These are phyloP conservation scores for Pentalonia nigronervosa DNA, from an alignment of 1,140 invertebrate genomes.

Conservation along the genomic window DNA sequence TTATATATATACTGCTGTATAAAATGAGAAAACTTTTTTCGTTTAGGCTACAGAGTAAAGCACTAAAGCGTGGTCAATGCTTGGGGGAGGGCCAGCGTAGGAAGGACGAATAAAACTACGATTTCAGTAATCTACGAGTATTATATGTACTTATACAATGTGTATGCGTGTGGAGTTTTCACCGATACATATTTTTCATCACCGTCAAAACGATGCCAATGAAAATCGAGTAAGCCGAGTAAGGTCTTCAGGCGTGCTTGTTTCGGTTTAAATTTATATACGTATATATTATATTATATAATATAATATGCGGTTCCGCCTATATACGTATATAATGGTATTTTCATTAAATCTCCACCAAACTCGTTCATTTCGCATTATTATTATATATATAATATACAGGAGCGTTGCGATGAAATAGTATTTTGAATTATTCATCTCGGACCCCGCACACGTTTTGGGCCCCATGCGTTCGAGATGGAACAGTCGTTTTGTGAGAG, in stretches of 20 bases:
- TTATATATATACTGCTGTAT: background rate
- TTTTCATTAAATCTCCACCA: constrained; percentile 49
- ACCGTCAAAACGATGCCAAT: background rate
- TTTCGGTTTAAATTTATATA: background rate
- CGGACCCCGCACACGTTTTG: constrained; percentile 6
- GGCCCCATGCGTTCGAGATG: background rate
- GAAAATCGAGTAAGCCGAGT: background rate
- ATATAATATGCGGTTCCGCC: background rate
- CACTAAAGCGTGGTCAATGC: background rate
- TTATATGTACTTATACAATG: background rate
- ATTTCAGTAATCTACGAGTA: background rate
- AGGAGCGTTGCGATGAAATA: background rate
- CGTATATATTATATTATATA: background rate
- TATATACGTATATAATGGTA: background rate
- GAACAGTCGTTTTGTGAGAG: background rate
- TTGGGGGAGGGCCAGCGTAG: too few species aligned
- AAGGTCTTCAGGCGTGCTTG: background rate
- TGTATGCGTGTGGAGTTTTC: background rate
- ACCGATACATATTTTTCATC: background rate
- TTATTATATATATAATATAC: background rate
- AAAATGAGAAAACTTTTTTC: background rate
- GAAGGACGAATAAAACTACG: background rate
- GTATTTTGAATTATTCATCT: constrained; percentile 55
- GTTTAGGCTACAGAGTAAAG: background rate
- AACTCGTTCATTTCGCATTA: constrained; percentile 33